Conservation (phyloP, 2,113 vertebrate genomes). For the Sapayoa aenigma region DNA sequence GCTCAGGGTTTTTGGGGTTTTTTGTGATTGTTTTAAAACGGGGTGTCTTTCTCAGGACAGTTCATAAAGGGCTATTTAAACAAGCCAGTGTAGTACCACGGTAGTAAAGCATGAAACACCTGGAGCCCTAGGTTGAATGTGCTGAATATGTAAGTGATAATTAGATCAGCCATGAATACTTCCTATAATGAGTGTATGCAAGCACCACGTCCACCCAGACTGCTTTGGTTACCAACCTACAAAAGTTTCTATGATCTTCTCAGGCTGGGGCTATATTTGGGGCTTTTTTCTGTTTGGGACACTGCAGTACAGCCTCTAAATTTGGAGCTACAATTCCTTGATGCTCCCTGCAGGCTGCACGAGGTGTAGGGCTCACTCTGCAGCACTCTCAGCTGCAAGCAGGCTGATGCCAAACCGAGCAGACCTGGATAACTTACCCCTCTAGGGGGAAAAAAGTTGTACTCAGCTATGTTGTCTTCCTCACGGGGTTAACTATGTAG, state of each 20-base stretch:
- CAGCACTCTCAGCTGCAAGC: not conserved
- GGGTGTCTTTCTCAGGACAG: not conserved
- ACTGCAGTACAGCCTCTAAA: not conserved
- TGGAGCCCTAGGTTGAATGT: not conserved
- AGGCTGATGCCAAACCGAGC: not conserved
- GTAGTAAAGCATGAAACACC: not conserved
- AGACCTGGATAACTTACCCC: slow-evolving; percentile 18
- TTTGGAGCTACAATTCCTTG: not conserved
- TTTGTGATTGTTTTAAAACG: not conserved
- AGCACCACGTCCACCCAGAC: not conserved
- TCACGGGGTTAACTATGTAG: slow-evolving; percentile 29
- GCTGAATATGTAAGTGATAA: slow-evolving; percentile 34
- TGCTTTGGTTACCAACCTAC: not conserved
- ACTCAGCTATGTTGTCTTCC: slow-evolving; percentile 5
- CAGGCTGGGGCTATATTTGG: not conserved
- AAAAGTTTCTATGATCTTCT: not conserved
- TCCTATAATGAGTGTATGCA: slow-evolving; percentile 33
- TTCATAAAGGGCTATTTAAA: not conserved
- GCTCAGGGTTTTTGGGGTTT: not conserved
- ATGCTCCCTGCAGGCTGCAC: not conserved
- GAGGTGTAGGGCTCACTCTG: not conserved
- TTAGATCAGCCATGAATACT: slow-evolving; percentile 59
- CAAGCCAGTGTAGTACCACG: not conserved
- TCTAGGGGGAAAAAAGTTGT: not conserved
- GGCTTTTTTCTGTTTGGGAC: not conserved